Evolutionary conservation across 2,888 invertebrate genomes (phyloP).

Genomic region (Aricia artaxerxes): DNA sequence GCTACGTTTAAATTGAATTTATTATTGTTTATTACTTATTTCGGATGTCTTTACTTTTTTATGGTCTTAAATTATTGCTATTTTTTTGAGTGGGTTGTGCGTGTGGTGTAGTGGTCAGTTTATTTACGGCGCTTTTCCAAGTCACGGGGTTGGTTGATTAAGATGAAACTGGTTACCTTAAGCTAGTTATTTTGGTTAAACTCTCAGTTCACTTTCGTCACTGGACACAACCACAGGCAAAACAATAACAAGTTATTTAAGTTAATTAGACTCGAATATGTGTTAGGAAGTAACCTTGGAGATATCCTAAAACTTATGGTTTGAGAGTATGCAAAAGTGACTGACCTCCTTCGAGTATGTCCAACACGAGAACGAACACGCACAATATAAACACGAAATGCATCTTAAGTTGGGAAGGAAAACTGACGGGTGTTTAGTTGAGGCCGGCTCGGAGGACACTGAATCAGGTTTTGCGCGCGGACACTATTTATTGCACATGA

Average conservation of each 20-base stretch:
- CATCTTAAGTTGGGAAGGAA: slow-evolving; percentile 24
- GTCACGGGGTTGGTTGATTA: neutral
- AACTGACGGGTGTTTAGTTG: neutral
- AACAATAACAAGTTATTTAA: neutral
- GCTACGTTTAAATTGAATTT: neutral
- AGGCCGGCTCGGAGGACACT: slow-evolving; percentile 24
- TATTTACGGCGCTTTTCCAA: neutral
- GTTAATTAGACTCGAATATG: neutral
- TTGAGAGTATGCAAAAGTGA: slow-evolving; percentile 9
- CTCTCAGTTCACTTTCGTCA: neutral
- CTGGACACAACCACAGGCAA: neutral
- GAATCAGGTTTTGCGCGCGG: slow-evolving; percentile 29
- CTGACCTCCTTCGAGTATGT: slow-evolving; percentile 35
- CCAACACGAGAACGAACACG: slow-evolving; percentile 23
- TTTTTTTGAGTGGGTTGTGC: too few species aligned
- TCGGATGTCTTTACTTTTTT: too few species aligned
- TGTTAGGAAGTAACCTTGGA: neutral
- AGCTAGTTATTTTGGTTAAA: neutral
- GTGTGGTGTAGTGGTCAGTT: too few species aligned
- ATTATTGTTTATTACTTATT: neutral
- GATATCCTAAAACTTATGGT: neutral
- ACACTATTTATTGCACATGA: slow-evolving; percentile 25
- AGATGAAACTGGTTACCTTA: neutral
- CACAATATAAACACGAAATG: slow-evolving; percentile 26
- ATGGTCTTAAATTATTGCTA: too few species aligned